Percentiles rank a stretch among this genome's conserved stretches.
phyloP scores from a whole-genome alignment of 2,797 vertebrate genomes.

The Megaceryle alcyon region DNA sequence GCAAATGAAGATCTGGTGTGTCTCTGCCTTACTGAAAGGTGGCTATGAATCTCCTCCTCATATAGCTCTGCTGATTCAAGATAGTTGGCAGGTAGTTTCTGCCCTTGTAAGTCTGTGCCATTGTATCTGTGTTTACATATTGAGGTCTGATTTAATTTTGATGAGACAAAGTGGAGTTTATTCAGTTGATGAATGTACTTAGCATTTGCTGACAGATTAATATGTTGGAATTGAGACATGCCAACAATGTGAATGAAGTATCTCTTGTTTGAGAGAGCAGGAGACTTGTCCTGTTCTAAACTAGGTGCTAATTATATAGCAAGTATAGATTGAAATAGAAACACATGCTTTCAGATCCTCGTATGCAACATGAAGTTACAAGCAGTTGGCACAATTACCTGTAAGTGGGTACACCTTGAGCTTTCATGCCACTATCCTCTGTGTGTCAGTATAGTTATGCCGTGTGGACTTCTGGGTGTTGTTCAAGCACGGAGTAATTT shows the following conservation, averaged over 20 bases:
- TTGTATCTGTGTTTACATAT: neutral
- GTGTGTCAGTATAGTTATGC: neutral
- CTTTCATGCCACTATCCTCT: neutral
- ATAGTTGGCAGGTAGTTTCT: neutral
- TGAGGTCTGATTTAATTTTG: neutral
- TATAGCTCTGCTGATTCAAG: neutral
- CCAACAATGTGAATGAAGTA: neutral
- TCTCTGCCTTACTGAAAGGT: neutral
- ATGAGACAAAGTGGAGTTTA: neutral
- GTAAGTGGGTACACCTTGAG: neutral
- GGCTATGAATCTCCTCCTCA: neutral
- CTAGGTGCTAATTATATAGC: neutral
- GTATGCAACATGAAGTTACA: neutral
- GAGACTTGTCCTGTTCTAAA: neutral
- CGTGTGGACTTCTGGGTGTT: neutral
- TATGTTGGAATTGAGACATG: neutral
- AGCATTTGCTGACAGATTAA: neutral
- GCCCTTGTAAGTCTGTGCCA: neutral
- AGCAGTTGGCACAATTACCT: neutral
- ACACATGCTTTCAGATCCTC: neutral
- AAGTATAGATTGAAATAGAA: neutral
- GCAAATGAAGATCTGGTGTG: neutral
- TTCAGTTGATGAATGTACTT: fast-evolving
- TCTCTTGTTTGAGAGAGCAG: neutral
- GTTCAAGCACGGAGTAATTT: neutral